These are phyloP conservation scores for Pyralis farinalis DNA, from an alignment of 2,888 invertebrate genomes.

Conservation along the genomic window DNA sequence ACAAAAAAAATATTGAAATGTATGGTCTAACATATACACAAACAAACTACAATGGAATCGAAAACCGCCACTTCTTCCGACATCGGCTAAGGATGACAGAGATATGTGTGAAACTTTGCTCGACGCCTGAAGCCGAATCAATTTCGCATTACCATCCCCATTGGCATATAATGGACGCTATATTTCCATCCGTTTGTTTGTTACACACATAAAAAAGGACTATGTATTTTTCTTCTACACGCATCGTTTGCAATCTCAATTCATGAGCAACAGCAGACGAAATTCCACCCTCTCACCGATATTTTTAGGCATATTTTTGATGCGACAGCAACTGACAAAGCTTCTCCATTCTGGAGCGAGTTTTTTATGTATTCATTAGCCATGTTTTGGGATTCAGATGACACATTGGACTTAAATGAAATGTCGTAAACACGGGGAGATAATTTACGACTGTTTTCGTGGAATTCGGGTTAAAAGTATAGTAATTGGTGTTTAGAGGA, in stretches of 20 bases:
- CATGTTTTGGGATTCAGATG: constrained; percentile 22
- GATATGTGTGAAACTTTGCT: not conserved
- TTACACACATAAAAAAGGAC: constrained; percentile 23
- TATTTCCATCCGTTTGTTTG: constrained; percentile 30
- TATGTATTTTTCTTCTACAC: constrained; percentile 13
- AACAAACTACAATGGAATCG: too few species aligned
- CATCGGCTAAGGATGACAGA: too few species aligned
- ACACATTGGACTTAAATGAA: constrained; percentile 25
- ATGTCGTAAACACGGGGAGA: constrained; percentile 21
- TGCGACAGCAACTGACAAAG: not conserved
- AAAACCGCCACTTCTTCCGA: too few species aligned
- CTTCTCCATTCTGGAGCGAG: constrained; percentile 11
- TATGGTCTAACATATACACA: too few species aligned
- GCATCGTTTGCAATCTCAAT: constrained; percentile 12
- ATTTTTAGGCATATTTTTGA: constrained; percentile 4
- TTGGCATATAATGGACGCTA: constrained; percentile 34
- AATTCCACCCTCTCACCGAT: constrained; percentile 9
- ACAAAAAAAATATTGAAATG: too few species aligned
- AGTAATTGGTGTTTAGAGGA: constrained; percentile 9
- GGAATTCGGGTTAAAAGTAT: constrained; percentile 5
- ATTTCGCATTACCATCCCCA: constrained; percentile 34
- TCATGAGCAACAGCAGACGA: constrained; percentile 1
- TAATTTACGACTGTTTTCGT: constrained; percentile 20
- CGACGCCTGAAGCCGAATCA: constrained; percentile 24
- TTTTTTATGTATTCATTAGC: constrained; percentile 32